Percentiles rank a stretch among this genome's conserved stretches.
phyloP scores from a whole-genome alignment of 2,888 invertebrate genomes.

The Syrphus vitripennis region DNA sequence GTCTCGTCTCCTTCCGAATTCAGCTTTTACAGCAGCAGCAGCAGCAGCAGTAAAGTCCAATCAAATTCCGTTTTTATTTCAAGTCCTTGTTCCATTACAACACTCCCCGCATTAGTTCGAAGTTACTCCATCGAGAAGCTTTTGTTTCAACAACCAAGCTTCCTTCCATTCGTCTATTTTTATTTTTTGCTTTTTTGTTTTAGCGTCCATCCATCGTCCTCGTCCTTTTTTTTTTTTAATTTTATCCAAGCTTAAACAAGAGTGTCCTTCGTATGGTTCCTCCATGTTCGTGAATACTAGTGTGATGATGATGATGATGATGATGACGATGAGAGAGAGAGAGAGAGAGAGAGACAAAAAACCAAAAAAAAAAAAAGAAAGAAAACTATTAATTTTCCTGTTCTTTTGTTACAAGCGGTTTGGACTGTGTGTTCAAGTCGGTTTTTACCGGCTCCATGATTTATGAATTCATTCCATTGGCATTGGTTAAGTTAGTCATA shows the following conservation, averaged over 20 bases:
- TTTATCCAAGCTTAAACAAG: slow-evolving; percentile 25
- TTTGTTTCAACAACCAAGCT: slow-evolving; percentile 67
- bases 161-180: slow-evolving; percentile 31
- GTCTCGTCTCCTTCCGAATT: slow-evolving; percentile 2
- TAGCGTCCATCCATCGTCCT: neutral
- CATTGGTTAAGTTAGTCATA: slow-evolving; percentile 65
- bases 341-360: too few species aligned
- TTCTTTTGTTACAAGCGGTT: slow-evolving; percentile 66
- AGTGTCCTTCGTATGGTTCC: neutral
- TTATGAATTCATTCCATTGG: slow-evolving; percentile 72
- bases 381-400: slow-evolving; percentile 69
- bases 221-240: neutral
- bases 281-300: slow-evolving; percentile 19
- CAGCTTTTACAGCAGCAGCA: neutral
- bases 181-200: neutral
- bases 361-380: slow-evolving; percentile 9
- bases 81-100: slow-evolving; percentile 64
- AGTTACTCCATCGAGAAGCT: slow-evolving; percentile 55
- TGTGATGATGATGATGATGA: slow-evolving; percentile 41
- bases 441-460: slow-evolving; percentile 71
- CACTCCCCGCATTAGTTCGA: slow-evolving; percentile 39
- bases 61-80: slow-evolving; percentile 57
- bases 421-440: slow-evolving; percentile 61
- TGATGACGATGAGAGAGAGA: neutral
- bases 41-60: slow-evolving; percentile 35